Evolutionary conservation across 2,888 invertebrate species (phyloP), one percentile per base, ranked within the genome.

Genomic region (Linnaemya vulpina): DNA sequence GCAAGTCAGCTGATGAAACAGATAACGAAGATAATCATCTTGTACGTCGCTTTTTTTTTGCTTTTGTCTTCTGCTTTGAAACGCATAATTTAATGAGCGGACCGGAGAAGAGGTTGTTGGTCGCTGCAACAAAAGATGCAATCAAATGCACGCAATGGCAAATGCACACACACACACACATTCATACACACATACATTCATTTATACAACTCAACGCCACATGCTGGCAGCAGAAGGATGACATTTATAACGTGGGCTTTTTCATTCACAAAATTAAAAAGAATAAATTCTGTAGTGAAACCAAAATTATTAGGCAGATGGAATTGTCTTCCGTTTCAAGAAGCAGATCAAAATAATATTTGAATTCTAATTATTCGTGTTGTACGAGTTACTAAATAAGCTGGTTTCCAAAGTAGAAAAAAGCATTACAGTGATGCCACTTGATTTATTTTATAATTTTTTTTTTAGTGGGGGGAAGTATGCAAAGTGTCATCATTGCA

Each of bases 231-330:
- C 53, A 53, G 22, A 49, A 65, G 70, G 35, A 65, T 82, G 78
- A 83, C 81, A 81, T 63, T 30, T 30, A 77, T 63, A 84, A 84
- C 77, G 84, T 81, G 84, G 84, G 84, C 35, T 78, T 46, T 43
- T 49, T 70, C 62, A 62, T 73, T 76, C 77, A 70, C 20, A 65
- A 74, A 63, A 78, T 62, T 30, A 20, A 63, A 38, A 38, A 73
- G 17, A 38, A 43, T 22, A 46, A 25, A 60, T 30, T 55, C 65
- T 80, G 25, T 22, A 73, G 49, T n/a, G 55, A 60, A 73, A 49
- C n/a, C 40, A 35, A 62, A 13, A 10, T 2, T 22, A n/a, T 3
- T 15, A 43, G n/a, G 43, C 49, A 17, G 30, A 43, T 40, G 11
- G 53, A 70, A 46, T 11, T 40, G 11, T 65, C 55, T 55, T 53